phyloP scores from a whole-genome alignment of 2,888 invertebrate genomes.

The Mythimna pallens region DNA sequence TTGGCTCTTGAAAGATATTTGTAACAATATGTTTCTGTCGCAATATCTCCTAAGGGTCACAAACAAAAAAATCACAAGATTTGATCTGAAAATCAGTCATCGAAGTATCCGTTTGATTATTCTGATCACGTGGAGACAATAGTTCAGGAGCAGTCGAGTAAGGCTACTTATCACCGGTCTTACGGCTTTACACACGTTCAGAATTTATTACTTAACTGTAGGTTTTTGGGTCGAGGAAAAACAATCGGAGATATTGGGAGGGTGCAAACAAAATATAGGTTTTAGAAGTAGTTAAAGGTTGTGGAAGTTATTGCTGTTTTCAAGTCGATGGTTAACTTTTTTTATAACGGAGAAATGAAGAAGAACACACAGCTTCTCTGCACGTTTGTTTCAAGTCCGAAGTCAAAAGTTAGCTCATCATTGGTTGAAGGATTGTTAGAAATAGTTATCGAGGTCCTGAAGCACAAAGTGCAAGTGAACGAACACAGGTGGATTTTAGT shows the following conservation, averaged over 20 bases:
- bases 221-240: slow-evolving; percentile 27
- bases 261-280: not conserved
- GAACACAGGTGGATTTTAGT: too few species aligned
- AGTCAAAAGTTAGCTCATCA: too few species aligned
- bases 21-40: slow-evolving; percentile 1
- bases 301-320: not conserved
- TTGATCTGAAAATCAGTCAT: slow-evolving; percentile 42
- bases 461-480: too few species aligned
- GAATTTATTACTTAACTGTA: slow-evolving; percentile 52
- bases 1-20: not conserved
- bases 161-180: slow-evolving; percentile 41
- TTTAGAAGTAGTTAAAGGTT: too few species aligned
- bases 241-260: slow-evolving; percentile 18
- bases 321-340: too few species aligned
- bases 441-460: too few species aligned
- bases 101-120: slow-evolving; percentile 30
- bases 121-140: slow-evolving; percentile 43
- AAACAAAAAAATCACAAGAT: slow-evolving; percentile 31
- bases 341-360: too few species aligned
- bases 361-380: too few species aligned
- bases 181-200: slow-evolving; percentile 48
- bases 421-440: too few species aligned
- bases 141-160: slow-evolving; percentile 46
- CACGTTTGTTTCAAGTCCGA: too few species aligned
- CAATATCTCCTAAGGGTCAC: slow-evolving; percentile 2